Percentiles rank a stretch among this genome's conserved stretches.
Conservation (phyloP, 2,888 invertebrate species). For the Baccha elongata region DNA sequence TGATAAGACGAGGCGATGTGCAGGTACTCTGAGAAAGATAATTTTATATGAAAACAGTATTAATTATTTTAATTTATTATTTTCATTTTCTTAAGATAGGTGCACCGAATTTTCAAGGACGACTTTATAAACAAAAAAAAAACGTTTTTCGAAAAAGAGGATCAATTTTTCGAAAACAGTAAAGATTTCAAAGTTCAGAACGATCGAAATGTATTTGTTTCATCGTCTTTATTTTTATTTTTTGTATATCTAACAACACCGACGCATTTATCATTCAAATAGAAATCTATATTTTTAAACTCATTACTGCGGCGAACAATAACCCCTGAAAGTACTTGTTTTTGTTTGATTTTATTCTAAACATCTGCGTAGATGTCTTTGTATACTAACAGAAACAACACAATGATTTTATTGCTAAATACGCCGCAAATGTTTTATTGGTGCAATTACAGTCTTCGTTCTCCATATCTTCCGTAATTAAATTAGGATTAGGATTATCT, state of each 20-base stretch:
- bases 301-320: constrained; percentile 1
- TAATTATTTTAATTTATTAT: neutral
- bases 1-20: constrained; percentile 94
- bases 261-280: neutral
- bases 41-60: neutral
- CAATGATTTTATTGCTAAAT: neutral
- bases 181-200: too few relatives aligned
- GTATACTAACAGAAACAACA: neutral
- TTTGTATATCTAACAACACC: too few relatives aligned
- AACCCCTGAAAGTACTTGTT: constrained; percentile 3
- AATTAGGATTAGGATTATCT: neutral
- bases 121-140: too few relatives aligned
- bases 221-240: too few relatives aligned
- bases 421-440: constrained; percentile 8
- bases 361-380: constrained; percentile 5
- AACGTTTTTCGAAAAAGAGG: too few relatives aligned
- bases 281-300: constrained; percentile 1
- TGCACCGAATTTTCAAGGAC: too few relatives aligned
- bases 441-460: neutral
- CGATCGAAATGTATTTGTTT: too few relatives aligned
- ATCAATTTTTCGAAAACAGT: too few relatives aligned
- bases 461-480: neutral
- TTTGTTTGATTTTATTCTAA: constrained; percentile 14
- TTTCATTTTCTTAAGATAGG: neutral
- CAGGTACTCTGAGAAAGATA: constrained; percentile 85